Evolutionary conservation across 2,888 invertebrate genomes (phyloP).

Genomic region (Altica lythri): DNA sequence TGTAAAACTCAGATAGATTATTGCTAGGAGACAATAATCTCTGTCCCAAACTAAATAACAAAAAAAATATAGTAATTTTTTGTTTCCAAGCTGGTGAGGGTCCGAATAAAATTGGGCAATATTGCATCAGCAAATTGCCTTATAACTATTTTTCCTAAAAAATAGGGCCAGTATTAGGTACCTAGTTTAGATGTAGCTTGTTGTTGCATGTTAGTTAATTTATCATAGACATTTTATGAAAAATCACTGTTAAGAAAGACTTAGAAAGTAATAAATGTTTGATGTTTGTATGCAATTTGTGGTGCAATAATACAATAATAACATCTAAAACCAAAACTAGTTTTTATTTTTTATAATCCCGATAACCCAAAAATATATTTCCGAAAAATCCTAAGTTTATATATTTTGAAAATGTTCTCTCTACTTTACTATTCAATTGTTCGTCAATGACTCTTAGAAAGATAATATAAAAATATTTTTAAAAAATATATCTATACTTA

Average conservation of each 20-base stretch:
- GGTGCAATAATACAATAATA: conserved; percentile 54
- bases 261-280: conserved; percentile 51
- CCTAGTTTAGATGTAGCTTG: conserved; percentile 43
- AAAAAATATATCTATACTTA: no score
- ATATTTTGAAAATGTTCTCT: no score
- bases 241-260: conserved; percentile 33
- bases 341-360: conserved; percentile 34
- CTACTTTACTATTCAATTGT: no score
- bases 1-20: conserved; percentile 52
- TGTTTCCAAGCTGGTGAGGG: conserved; percentile 59
- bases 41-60: conserved; percentile 49
- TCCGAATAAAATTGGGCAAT: conserved; percentile 56
- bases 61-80: conserved; percentile 37
- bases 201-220: conserved; percentile 43
- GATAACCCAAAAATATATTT: no score
- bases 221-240: conserved; percentile 31
- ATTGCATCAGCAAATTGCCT: conserved; percentile 40
- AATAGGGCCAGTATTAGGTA: conserved; percentile 45
- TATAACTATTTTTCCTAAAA: conserved; percentile 42
- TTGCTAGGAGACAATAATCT: conserved; percentile 61
- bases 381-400: no score
- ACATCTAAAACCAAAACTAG: conserved; percentile 38
- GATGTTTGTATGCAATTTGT: conserved; percentile 54
- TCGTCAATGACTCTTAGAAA: no score
- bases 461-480: no score